phyloP scores from a whole-genome alignment of 1,140 invertebrate genomes.

The Cydia fagiglandana region DNA sequence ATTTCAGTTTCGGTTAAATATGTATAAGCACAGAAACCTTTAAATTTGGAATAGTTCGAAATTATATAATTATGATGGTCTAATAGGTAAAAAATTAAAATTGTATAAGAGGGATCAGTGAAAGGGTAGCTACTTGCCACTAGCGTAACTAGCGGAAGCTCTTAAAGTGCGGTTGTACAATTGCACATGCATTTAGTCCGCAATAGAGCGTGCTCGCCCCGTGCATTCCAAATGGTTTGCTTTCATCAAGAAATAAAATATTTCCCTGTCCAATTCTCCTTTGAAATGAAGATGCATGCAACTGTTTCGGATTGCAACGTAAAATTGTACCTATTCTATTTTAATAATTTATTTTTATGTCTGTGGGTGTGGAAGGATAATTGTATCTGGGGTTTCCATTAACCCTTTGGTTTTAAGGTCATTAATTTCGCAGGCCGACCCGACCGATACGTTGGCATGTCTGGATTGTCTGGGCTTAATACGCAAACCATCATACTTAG shows the following conservation, averaged over 20 bases:
- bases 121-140: not conserved
- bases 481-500: too few relatives aligned
- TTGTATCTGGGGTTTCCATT: constrained; percentile 18
- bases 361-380: not conserved
- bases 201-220: not conserved
- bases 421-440: constrained; percentile 16
- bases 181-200: constrained; percentile 24
- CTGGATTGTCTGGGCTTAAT: not conserved
- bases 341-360: not conserved
- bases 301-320: constrained; percentile 2
- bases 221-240: constrained; percentile 11
- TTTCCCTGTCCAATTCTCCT: constrained; percentile 4
- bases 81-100: not conserved
- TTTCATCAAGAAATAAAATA: constrained; percentile 15
- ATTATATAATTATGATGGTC: too few relatives aligned
- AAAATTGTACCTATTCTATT: not conserved
- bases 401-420: constrained; percentile 25
- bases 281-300: constrained; percentile 8
- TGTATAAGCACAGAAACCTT: too few relatives aligned
- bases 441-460: not conserved
- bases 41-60: too few relatives aligned
- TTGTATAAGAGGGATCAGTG: constrained; percentile 9
- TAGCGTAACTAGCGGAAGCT: not conserved
- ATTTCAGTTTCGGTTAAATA: too few relatives aligned
- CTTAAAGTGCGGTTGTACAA: constrained; percentile 7